phyloP scores from a whole-genome alignment of 2,113 vertebrate species.

The Arvicanthis niloticus region DNA sequence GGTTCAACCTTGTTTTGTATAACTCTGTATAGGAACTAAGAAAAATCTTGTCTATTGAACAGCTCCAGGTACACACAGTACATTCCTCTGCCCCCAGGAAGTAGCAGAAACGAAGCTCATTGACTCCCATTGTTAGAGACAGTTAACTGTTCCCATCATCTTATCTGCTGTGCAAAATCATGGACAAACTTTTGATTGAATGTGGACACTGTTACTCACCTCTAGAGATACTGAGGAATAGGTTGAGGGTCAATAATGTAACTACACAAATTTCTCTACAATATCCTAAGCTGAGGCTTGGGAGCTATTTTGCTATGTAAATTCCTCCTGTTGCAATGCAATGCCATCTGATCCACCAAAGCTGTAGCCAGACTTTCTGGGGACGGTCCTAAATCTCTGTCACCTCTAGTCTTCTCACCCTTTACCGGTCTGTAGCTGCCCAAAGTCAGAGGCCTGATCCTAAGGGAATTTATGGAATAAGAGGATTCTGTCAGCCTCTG shows the following conservation, averaged over 20 bases:
- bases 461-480: neutral
- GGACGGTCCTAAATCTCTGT: too few species aligned
- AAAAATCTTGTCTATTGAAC: neutral
- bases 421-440: neutral
- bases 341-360: accelerated
- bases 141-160: neutral
- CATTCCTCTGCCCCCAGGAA: neutral
- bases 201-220: neutral
- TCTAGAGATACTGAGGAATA: neutral
- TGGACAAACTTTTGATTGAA: neutral
- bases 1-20: neutral
- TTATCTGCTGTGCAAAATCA: neutral
- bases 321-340: neutral
- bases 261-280: neutral
- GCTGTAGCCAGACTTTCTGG: neutral
- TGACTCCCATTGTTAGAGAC: neutral
- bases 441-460: too few species aligned
- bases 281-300: neutral
- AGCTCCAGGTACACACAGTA: neutral
- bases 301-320: neutral
- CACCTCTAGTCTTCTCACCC: accelerated
- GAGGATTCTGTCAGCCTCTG: neutral
- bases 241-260: neutral
- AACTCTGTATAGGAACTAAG: neutral
- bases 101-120: neutral